Conservation (phyloP, 2,888 invertebrate genomes). For the Parascotia fuliginaria region DNA sequence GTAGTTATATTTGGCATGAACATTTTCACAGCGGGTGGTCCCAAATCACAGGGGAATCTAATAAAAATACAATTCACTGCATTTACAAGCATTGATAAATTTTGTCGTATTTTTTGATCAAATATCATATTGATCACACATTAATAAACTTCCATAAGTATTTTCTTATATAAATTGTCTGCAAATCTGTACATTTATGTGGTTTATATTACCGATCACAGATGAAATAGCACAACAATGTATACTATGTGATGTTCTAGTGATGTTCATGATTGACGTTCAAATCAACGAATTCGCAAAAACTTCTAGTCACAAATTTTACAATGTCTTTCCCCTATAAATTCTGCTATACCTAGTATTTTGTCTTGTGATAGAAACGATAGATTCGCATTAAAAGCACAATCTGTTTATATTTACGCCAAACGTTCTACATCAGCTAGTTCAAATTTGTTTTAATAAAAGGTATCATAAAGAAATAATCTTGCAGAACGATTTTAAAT, state of each 20-base stretch:
- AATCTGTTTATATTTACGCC: too few relatives aligned
- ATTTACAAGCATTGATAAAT: conserved; percentile 19
- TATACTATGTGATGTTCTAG: too few relatives aligned
- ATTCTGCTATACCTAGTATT: too few relatives aligned
- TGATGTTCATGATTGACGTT: too few relatives aligned
- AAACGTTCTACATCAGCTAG: too few relatives aligned
- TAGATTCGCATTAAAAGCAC: too few relatives aligned
- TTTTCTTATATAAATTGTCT: conserved; percentile 6
- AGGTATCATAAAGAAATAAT: not conserved
- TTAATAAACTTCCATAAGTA: too few relatives aligned
- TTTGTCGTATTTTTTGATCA: conserved; percentile 29
- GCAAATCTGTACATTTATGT: conserved; percentile 24
- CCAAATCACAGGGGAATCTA: conserved; percentile 51
- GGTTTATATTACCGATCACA: not conserved
- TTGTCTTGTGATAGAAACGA: not conserved
- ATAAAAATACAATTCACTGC: conserved; percentile 24
- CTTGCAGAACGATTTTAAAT: not conserved
- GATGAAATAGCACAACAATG: not conserved
- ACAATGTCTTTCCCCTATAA: too few relatives aligned
- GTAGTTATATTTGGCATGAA: conserved; percentile 66
- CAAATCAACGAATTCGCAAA: too few relatives aligned
- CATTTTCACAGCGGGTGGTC: conserved; percentile 60
- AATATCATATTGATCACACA: too few relatives aligned
- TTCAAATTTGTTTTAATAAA: not conserved
- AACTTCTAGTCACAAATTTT: too few relatives aligned